phyloP scores from a whole-genome alignment of 2,797 vertebrate species.

The Enteromius unitaeniatus region DNA sequence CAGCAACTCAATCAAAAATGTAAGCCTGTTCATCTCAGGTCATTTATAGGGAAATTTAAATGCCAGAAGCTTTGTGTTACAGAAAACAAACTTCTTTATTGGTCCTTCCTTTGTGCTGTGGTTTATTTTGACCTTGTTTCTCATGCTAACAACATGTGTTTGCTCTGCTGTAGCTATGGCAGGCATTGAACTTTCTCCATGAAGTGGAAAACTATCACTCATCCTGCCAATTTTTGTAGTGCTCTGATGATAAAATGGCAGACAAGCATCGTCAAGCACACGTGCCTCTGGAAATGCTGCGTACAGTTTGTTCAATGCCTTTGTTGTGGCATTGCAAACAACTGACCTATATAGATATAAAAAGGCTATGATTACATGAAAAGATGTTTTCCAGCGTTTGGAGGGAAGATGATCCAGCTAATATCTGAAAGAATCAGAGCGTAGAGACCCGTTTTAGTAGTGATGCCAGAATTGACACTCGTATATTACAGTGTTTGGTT shows the following conservation, averaged over 20 bases:
- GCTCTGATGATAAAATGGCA: constrained; percentile 48
- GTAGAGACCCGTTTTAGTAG: not conserved
- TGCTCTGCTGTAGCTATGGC: constrained; percentile 6
- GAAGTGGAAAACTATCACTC: constrained; percentile 38
- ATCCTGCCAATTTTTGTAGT: constrained; percentile 46
- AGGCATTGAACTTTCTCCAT: constrained; percentile 42
- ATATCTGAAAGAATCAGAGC: not conserved
- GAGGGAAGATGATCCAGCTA: not conserved
- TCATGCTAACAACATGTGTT: not conserved
- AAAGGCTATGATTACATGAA: constrained; percentile 1
- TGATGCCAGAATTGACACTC: not conserved
- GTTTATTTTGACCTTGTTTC: not conserved
- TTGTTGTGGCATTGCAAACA: not conserved
- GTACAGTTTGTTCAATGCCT: constrained; percentile 15
- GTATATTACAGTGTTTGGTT: not conserved
- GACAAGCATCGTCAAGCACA: constrained; percentile 10
- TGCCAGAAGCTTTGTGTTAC: not conserved
- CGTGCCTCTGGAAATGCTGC: constrained; percentile 8
- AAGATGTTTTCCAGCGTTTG: not conserved
- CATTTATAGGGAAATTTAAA: not conserved
- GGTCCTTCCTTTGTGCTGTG: not conserved
- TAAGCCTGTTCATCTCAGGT: not conserved
- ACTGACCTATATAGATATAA: constrained; percentile 13
- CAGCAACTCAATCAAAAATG: not conserved
- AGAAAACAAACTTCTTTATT: not conserved